Base-by-base conservation (phyloP, 53 echinoderm and acorn worm species). In the Echinarachnius parma region DNA sequence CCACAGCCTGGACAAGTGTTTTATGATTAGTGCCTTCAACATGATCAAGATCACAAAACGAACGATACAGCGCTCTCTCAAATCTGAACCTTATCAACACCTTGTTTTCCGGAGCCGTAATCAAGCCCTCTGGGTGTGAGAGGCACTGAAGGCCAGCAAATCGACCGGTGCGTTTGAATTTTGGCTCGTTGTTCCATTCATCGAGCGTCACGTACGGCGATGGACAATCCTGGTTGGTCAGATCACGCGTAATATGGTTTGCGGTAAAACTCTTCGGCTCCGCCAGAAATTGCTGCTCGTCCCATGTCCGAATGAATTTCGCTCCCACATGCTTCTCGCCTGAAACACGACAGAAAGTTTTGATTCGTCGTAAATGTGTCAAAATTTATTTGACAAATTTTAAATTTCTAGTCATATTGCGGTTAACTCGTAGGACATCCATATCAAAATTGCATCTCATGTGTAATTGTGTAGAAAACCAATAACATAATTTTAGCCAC, bases 201-300 rank as follows among this genome's bases (percentile, higher is more conserved):
- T 81, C 39, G 26, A 74, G 13, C 10, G 67, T 48, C 5, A 16
- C 49, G 36, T 53, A 69, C 21, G 54, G 53, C n/a, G 31, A n/a
- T 16, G 48, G 18, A 44, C 3, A 39, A 1, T 48, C 31, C 18
- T 66, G 66, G 49, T 34, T 48, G 34, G 20, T 46, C 9, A 50
- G 14, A 8, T 49, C 68, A 25, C 20, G 20, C 0, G 83, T 59
- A 9, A 83, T 26, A 52, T 68, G 83, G 34, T 18, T 24, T 5
- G 16, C 26, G 9, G 58, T 58, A 36, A 83, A 83, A 11, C 20
- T 22, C 28, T 34, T 5, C n/a, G 83, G 83, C 1, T 83, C 77
- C 15, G 47, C 34, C 19, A 83, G 46, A 48, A 83, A 83, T 0
- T 83, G 22, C 13, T 59, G 34, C 42, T 83, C 83, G 8, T 83